phyloP scores from a whole-genome alignment of 1,140 invertebrate genomes.

The Branchinecta lynchi region DNA sequence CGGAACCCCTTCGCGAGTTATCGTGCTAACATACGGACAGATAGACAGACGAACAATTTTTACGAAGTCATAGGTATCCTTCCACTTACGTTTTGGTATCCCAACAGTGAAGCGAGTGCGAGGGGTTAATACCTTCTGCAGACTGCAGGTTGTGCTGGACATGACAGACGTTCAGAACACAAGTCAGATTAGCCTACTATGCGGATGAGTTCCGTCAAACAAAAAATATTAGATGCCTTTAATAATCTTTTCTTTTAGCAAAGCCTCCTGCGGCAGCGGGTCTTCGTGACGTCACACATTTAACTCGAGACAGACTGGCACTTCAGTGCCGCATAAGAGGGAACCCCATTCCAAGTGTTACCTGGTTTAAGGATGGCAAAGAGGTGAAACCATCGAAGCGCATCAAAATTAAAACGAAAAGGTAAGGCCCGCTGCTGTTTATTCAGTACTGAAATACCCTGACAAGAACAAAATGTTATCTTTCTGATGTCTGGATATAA shows the following conservation, averaged over 20 bases:
- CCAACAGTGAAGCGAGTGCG: no score
- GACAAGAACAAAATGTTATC: neutral
- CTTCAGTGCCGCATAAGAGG: conserved; percentile 50
- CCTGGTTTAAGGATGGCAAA: conserved; percentile 51
- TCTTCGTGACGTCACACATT: conserved; percentile 26
- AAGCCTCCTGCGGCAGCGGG: conserved; percentile 27
- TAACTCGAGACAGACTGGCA: conserved; percentile 32
- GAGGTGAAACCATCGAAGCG: conserved; percentile 24
- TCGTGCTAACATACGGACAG: no score
- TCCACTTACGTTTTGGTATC: no score
- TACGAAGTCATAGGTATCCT: no score
- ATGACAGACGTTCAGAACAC: no score
- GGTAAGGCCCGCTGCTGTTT: conserved; percentile 23
- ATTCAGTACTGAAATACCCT: neutral
- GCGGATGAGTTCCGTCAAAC: no score
- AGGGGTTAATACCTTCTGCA: no score
- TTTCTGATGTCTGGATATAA: neutral
- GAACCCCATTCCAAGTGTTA: conserved; percentile 47
- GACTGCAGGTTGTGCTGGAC: no score
- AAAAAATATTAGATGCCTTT: no score
- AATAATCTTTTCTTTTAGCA: conserved; percentile 25
- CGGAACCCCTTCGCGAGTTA: no score
- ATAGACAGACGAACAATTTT: no score
- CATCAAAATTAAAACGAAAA: conserved; percentile 29
- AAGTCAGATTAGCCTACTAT: no score